Conservation (phyloP, 1,140 invertebrate species). For the Luehdorfia chinensis region DNA sequence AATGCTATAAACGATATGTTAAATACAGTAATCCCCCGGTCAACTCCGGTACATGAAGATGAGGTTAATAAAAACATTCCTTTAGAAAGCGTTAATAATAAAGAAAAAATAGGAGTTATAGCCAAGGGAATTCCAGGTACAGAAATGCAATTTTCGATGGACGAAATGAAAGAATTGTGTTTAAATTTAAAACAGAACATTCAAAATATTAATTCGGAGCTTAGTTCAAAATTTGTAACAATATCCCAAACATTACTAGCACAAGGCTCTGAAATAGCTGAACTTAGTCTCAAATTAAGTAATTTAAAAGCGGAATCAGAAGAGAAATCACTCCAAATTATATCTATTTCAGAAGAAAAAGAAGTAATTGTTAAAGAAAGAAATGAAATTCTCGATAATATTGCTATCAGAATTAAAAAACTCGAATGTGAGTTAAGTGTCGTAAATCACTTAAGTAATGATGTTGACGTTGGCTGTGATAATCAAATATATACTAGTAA, state of each 20-base stretch:
- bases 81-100: neutral
- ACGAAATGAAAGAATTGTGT: neutral
- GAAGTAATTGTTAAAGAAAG: slow-evolving; percentile 20
- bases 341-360: slow-evolving; percentile 18
- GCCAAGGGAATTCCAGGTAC: no score
- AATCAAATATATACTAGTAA: slow-evolving; percentile 20
- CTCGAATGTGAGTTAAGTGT: slow-evolving; percentile 30
- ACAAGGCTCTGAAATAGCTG: slow-evolving; percentile 18
- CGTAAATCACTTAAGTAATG: slow-evolving; percentile 25
- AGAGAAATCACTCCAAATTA: slow-evolving; percentile 13
- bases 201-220: neutral
- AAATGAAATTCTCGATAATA: slow-evolving; percentile 26
- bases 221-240: neutral
- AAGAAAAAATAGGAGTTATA: no score
- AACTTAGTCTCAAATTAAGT: slow-evolving; percentile 8
- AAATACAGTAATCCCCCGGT: neutral
- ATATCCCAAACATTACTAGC: slow-evolving; percentile 14
- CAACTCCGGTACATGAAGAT: no score
- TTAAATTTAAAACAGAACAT: neutral
- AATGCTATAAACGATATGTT: neutral
- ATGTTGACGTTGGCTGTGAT: slow-evolving; percentile 21
- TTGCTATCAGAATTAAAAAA: slow-evolving; percentile 24
- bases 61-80: neutral
- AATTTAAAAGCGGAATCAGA: slow-evolving; percentile 12
- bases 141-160: no score